Evolutionary conservation across 2,113 vertebrate species (phyloP).

Genomic region (Saimiri boliviensis): DNA sequence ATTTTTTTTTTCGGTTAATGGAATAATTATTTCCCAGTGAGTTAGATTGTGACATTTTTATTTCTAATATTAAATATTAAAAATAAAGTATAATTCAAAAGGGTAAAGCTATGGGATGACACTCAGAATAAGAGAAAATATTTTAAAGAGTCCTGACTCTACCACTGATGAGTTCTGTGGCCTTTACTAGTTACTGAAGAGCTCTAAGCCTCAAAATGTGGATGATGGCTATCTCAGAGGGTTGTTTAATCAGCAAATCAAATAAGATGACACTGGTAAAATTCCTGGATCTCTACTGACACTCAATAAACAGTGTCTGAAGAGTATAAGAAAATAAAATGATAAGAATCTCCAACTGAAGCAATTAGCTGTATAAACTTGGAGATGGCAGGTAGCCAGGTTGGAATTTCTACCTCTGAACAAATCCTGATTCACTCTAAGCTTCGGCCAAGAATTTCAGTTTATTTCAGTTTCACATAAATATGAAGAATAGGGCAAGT

Average conservation of each 20-base stretch:
- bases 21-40: constrained; percentile 31
- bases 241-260: constrained; percentile 33
- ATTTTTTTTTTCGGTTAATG: background rate
- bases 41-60: constrained; percentile 11
- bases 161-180: background rate
- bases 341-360: background rate
- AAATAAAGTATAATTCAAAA: background rate
- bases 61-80: constrained; percentile 32
- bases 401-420: constrained; percentile 18
- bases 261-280: background rate
- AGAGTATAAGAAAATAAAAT: background rate
- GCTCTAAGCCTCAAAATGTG: background rate
- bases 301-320: background rate
- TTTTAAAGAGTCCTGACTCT: background rate
- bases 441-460: constrained; percentile 34
- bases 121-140: background rate
- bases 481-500: background rate
- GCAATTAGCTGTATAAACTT: background rate
- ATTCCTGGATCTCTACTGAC: background rate
- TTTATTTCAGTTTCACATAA: constrained; percentile 43
- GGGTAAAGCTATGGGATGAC: background rate
- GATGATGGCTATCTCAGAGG: background rate
- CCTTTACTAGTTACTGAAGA: background rate
- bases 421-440: constrained; percentile 10
- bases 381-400: background rate